Conservation (phyloP, 2,113 vertebrate genomes). For the Plecotus auritus region DNA sequence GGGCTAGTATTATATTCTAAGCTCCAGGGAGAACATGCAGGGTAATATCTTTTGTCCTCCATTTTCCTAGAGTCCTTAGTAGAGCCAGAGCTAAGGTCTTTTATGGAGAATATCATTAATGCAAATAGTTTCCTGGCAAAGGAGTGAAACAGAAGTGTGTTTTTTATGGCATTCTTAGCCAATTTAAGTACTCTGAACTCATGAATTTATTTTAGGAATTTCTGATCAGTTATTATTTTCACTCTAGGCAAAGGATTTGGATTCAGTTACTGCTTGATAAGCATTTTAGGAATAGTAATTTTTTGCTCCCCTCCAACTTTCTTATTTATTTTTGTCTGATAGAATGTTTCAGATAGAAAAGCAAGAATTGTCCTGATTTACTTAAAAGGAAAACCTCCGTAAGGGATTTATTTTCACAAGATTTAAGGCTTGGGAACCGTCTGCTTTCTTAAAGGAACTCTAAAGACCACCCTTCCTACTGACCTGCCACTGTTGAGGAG, state of each 20-base stretch:
- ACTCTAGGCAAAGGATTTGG: neutral
- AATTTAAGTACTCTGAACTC: neutral
- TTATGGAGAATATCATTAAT: neutral
- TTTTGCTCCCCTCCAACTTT: neutral
- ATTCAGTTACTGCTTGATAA: neutral
- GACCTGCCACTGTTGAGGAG: conserved; percentile 24
- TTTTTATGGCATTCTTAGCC: neutral
- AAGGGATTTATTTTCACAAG: conserved; percentile 12
- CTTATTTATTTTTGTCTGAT: neutral
- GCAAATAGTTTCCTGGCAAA: neutral
- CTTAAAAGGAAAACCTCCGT: neutral
- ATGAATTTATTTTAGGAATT: neutral
- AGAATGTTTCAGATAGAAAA: conserved; percentile 50
- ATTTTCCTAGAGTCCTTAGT: neutral
- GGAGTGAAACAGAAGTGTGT: neutral
- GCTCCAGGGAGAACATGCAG: accelerated
- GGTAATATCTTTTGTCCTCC: neutral
- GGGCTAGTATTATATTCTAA: neutral
- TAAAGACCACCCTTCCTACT: conserved; percentile 33
- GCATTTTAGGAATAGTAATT: neutral
- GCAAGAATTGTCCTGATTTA: conserved; percentile 3
- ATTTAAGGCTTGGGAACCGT: conserved; percentile 52
- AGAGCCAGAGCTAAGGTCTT: neutral
- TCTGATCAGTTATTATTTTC: neutral
- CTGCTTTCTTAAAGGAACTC: conserved; percentile 21